Conservation (phyloP, 2,797 vertebrate species). For the Apogon talboti region DNA sequence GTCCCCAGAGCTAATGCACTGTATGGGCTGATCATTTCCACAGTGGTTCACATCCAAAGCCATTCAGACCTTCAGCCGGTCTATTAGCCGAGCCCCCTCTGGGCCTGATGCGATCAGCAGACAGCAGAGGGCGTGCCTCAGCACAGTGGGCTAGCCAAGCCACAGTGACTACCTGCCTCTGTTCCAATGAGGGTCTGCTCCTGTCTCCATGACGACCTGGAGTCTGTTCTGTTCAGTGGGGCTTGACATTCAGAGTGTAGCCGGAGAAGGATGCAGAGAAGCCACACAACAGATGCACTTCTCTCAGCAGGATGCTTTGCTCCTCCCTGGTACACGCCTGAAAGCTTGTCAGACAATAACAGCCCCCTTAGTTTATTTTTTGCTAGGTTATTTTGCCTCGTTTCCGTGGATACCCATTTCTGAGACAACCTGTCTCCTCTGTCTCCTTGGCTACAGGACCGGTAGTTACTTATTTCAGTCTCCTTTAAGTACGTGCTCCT, state of each 20-base stretch:
- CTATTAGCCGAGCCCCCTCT: conserved; percentile 21
- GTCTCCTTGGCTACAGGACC: conserved; percentile 73
- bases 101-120: conserved; percentile 40
- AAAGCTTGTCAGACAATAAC: conserved; percentile 60
- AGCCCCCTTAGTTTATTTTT: conserved; percentile 35
- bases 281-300: conserved; percentile 75
- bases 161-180: conserved; percentile 79
- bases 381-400: conserved; percentile 28
- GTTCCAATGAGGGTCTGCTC: conserved; percentile 76
- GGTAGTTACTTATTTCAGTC: conserved; percentile 71
- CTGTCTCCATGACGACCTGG: conserved; percentile 83
- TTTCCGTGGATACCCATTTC: conserved; percentile 54
- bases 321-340: conserved; percentile 60
- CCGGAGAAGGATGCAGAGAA: conserved; percentile 76
- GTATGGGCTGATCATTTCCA: conserved; percentile 46
- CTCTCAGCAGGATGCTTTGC: conserved; percentile 73
- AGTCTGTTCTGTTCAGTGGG: conserved; percentile 78
- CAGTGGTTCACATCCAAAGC: conserved; percentile 56
- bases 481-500: conserved; percentile 76
- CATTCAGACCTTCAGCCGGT: conserved; percentile 44
- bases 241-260: conserved; percentile 83
- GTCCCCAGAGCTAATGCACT: conserved; percentile 53
- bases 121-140: conserved; percentile 77
- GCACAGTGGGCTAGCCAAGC: conserved; percentile 66
- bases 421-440: conserved; percentile 70